Base-by-base conservation (phyloP, 2,797 vertebrate genomes). In the Mus spretus region DNA sequence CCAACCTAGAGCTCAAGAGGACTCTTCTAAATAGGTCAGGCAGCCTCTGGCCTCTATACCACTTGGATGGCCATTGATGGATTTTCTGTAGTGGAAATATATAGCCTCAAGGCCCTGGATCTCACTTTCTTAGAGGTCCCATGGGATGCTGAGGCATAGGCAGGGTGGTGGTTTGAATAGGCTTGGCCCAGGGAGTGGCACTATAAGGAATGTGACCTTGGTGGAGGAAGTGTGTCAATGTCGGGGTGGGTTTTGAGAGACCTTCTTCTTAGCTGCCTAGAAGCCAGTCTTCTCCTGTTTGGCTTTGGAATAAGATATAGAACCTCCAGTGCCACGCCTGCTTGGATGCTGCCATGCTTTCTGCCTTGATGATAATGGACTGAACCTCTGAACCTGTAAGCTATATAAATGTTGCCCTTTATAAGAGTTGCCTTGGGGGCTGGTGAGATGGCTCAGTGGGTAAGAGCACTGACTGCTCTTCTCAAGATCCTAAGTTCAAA, bases 41-140 rank as follows among this genome's bases (percentile, higher is more conserved):
- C 15, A 47, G 81, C 31, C 81, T 61, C 83, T 44, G 70, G 40
- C 22, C 70, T 53, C 77, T 63, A 0, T 0, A 3, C 50, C 40
- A 82, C 77, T 26, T 2, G 0, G 34, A 31, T 1, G 14, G 22
- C 59, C 24, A 4, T 14, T 12, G 12, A 2, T 37, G 50, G 11
- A 13, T 44, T 82, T 53, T 72, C 11, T 61, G 26, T 77, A 22
- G 77, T 67, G 11, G 61, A 65, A 53, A 53, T 72, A 55, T 22
- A 61, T 22, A 65, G 11, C 44, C 44, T 50, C 44, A 63, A 37
- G 37, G 26, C 19, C 72, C 12, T 78, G 34, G 34, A 4, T 67
- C 67, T 78, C 47, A n/a, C 63, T n/a, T 80, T 67, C 91, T 67
- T 40, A 55, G 72, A 55, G 34, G 28, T 22, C 26, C 40, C 5